A percentile compares a stretch with the other conserved stretches of the same genome.
These are phyloP conservation scores for Hemiscyllium ocellatum DNA, from an alignment of 2,113 vertebrate genomes.

Conservation along the genomic window DNA sequence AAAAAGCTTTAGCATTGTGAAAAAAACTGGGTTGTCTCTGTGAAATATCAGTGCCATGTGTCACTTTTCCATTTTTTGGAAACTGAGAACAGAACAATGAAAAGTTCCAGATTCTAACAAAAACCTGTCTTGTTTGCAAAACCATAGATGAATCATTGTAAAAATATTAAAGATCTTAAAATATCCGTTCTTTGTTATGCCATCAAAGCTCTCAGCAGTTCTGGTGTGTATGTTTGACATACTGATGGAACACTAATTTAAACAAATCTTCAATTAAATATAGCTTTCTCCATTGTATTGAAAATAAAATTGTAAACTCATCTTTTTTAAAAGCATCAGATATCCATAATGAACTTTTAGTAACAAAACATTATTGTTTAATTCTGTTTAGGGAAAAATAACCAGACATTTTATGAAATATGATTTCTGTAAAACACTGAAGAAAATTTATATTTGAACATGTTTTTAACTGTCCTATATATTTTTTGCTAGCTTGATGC, in stretches of 20 bases:
- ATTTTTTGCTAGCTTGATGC: background rate
- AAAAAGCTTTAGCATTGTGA: background rate
- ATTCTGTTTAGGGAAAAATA: background rate
- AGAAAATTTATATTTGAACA: background rate
- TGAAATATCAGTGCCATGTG: background rate
- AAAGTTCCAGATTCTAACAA: background rate
- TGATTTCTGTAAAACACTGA: background rate
- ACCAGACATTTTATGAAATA: slow-evolving; percentile 1
- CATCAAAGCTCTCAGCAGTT: background rate
- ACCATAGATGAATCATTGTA: background rate
- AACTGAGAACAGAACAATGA: background rate
- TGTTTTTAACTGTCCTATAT: background rate
- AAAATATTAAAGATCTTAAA: background rate
- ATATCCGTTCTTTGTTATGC: background rate
- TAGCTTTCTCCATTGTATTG: background rate
- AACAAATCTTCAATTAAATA: background rate
- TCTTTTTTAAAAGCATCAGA: background rate
- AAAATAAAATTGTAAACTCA: background rate
- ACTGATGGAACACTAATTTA: background rate
- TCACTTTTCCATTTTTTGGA: background rate
- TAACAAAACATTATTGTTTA: background rate
- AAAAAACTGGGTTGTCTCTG: background rate
- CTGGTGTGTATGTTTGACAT: background rate
- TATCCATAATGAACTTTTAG: background rate
- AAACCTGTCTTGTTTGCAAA: background rate